A percentile compares a stretch with the other conserved stretches of the same genome.
Evolutionary conservation across 2,113 vertebrate genomes (phyloP).

Genomic region (Paraplagusia blochii): DNA sequence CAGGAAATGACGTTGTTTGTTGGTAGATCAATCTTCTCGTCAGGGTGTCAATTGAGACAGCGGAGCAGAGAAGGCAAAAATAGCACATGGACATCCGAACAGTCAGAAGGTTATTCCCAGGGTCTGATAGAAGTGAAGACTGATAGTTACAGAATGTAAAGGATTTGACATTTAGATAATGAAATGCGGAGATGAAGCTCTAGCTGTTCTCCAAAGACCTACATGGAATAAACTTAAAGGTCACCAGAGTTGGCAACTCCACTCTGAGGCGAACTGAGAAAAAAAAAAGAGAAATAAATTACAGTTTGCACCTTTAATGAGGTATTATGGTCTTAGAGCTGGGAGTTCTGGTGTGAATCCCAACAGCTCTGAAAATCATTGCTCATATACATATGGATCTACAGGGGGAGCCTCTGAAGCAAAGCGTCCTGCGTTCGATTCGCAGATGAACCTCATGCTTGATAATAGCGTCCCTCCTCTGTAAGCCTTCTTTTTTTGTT

Average conservation of each 20-base stretch:
- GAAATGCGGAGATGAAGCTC: constrained; percentile 30
- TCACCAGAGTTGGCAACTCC: constrained; percentile 6
- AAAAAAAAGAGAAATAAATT: background rate
- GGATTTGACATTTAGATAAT: constrained; percentile 35
- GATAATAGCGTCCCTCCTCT: too few species aligned
- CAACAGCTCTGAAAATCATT: too few species aligned
- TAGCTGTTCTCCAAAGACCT: constrained; percentile 6
- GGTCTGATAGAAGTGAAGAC: constrained; percentile 7
- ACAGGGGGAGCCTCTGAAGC: too few species aligned
- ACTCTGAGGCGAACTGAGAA: too few species aligned
- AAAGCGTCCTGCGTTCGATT: too few species aligned
- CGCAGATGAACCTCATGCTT: too few species aligned
- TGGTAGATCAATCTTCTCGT: constrained; percentile 51
- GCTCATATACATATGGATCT: too few species aligned
- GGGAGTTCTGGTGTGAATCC: too few species aligned
- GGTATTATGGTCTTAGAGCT: background rate
- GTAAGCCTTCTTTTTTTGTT: too few species aligned
- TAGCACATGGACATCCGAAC: background rate
- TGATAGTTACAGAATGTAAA: constrained; percentile 5
- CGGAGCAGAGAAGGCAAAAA: constrained; percentile 16
- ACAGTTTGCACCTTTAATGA: background rate
- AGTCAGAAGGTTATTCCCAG: background rate
- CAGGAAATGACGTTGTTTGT: constrained; percentile 33
- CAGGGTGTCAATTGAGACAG: constrained; percentile 34
- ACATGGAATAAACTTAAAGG: constrained; percentile 24